These are phyloP conservation scores for Bettongia penicillata DNA, from an alignment of 2,113 vertebrate species.

Conservation along the genomic window DNA sequence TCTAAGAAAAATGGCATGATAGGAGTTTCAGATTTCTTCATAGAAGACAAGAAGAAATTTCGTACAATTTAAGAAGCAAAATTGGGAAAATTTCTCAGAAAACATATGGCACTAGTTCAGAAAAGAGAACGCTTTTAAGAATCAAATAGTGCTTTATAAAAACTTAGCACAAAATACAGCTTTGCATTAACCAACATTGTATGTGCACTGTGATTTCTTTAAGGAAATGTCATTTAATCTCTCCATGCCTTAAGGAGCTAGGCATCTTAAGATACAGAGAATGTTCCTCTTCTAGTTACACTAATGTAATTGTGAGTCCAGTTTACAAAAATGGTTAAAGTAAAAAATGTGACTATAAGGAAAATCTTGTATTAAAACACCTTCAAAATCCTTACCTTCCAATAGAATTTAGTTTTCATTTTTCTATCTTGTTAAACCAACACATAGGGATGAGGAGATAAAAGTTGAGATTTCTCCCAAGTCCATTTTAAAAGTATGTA, in stretches of 20 bases:
- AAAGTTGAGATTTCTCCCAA: neutral
- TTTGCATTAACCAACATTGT: conserved; percentile 1
- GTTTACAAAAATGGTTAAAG: neutral
- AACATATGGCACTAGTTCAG: neutral
- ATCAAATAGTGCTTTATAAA: conserved; percentile 9
- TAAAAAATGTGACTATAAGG: neutral
- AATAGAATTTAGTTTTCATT: neutral
- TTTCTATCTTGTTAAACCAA: neutral
- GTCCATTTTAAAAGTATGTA: neutral
- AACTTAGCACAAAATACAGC: conserved; percentile 62
- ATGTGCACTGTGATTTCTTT: neutral
- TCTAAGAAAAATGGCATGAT: conserved; percentile 58
- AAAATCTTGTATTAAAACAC: neutral
- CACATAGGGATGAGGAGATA: neutral
- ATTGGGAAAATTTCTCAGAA: neutral
- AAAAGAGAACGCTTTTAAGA: conserved; percentile 37
- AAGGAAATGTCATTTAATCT: neutral
- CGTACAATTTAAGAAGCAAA: conserved; percentile 4
- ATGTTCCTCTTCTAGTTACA: neutral
- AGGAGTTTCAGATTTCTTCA: conserved; percentile 68
- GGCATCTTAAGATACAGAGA: neutral
- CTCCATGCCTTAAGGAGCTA: neutral
- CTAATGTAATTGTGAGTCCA: neutral
- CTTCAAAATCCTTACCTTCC: neutral
- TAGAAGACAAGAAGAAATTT: neutral